phyloP scores from a whole-genome alignment of 2,113 vertebrate genomes.

The Pseudonaja textilis region DNA sequence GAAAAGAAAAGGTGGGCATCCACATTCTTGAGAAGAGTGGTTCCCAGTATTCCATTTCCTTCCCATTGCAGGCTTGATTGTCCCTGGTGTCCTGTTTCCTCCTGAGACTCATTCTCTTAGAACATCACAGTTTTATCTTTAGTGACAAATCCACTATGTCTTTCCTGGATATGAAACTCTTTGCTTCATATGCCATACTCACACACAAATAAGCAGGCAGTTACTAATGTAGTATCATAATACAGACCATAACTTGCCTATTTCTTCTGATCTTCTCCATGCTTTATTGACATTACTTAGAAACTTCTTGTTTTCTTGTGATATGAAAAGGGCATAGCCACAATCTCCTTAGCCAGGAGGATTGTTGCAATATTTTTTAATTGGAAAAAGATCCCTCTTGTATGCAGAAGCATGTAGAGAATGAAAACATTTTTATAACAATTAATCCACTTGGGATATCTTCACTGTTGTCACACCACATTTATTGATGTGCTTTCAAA shows the following conservation, averaged over 20 bases:
- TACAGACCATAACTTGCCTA: not conserved
- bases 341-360: not conserved
- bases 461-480: not conserved
- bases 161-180: not conserved
- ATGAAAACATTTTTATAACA: not conserved
- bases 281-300: not conserved
- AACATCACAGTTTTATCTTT: not conserved
- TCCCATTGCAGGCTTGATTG: not conserved
- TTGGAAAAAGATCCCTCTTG: not conserved
- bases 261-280: not conserved
- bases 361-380: not conserved
- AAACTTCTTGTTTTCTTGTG: not conserved
- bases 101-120: not conserved
- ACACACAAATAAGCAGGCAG: not conserved
- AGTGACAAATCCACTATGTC: not conserved
- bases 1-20: conserved; percentile 16
- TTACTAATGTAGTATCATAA: not conserved
- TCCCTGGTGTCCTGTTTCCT: not conserved
- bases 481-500: not conserved
- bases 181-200: not conserved
- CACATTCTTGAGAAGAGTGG: not conserved
- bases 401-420: not conserved
- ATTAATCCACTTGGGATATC: not conserved
- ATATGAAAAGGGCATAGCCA: not conserved
- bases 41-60: not conserved